Evolutionary conservation across 2,797 vertebrate genomes (phyloP).

Genomic region (Margarornis squamiger): DNA sequence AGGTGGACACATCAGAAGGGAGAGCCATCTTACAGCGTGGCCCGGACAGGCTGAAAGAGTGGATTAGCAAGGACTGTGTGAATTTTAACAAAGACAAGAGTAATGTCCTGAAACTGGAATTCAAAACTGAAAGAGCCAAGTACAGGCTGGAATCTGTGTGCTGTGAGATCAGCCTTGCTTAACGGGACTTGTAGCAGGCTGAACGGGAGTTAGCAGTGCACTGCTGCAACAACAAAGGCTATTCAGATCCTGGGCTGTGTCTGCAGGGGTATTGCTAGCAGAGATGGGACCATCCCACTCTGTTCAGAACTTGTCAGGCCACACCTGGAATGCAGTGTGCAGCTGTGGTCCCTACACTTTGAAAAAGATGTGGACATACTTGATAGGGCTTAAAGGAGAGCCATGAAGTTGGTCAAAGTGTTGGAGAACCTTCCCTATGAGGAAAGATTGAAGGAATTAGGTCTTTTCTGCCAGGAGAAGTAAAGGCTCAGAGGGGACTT

Average conservation of each 20-base stretch:
- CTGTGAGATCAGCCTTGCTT: neutral
- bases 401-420: neutral
- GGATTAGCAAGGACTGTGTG: neutral
- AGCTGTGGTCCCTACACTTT: neutral
- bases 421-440: neutral
- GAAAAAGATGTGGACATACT: neutral
- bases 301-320: neutral
- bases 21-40: fast-evolving
- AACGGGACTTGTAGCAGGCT: neutral
- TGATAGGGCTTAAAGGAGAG: neutral
- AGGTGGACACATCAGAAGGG: neutral
- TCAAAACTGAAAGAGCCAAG: neutral
- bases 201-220: neutral
- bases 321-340: neutral
- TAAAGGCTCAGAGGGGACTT: neutral
- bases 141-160: neutral
- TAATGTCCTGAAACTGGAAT: neutral
- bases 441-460: neutral
- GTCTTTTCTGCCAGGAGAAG: neutral
- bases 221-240: neutral
- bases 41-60: neutral
- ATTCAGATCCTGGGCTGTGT: neutral
- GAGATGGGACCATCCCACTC: fast-evolving
- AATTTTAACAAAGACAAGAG: neutral
- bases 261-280: neutral